Percentiles rank a stretch among this genome's conserved stretches.
These are phyloP conservation scores for Apteryx owenii DNA, from an alignment of 2,113 vertebrate species.

Conservation along the genomic window DNA sequence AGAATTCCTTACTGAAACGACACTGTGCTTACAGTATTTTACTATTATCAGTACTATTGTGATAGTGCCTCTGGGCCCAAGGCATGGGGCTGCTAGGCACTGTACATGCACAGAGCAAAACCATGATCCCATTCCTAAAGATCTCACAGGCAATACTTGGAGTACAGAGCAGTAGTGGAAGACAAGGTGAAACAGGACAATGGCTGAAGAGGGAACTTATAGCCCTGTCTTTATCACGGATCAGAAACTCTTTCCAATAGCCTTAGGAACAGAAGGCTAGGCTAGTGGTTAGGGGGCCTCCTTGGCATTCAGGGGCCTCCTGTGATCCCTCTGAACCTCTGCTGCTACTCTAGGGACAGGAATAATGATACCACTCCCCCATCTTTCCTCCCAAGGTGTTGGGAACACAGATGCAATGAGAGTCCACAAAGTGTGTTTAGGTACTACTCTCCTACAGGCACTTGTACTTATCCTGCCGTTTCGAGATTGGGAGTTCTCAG, in stretches of 20 bases:
- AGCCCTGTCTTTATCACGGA: background rate
- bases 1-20: slow-evolving; percentile 13
- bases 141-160: background rate
- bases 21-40: background rate
- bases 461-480: background rate
- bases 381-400: background rate
- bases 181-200: background rate
- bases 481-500: background rate
- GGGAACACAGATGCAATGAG: background rate
- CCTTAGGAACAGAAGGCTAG: background rate
- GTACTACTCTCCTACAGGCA: background rate
- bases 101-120: background rate
- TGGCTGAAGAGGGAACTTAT: background rate
- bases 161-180: rapidly evolving
- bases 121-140: background rate
- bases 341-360: background rate
- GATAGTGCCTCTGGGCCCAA: background rate
- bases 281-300: background rate
- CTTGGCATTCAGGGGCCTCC: background rate
- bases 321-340: background rate
- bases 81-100: background rate
- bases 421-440: background rate
- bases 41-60: background rate
- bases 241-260: background rate
- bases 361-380: background rate